phyloP scores from a whole-genome alignment of 2,888 invertebrate species.

The Yponomeuta sedellus region DNA sequence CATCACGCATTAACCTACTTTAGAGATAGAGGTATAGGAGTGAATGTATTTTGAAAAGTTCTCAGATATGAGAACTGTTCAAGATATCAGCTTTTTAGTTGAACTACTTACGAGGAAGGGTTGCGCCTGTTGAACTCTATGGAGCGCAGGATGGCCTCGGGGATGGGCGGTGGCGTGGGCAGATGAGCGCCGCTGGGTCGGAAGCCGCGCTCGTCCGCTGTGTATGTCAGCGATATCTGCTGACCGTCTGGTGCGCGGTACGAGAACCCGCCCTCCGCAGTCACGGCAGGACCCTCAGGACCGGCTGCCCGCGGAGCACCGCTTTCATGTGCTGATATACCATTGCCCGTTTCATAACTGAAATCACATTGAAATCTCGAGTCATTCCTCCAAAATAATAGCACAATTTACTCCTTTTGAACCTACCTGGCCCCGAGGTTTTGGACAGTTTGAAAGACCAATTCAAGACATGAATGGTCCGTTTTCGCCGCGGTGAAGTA shows the following conservation, averaged over 20 bases:
- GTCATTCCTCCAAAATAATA: too few species aligned
- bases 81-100: too few species aligned
- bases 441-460: too few species aligned
- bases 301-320: conserved; percentile 75
- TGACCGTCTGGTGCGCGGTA: conserved; percentile 82
- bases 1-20: too few species aligned
- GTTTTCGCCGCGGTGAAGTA: too few species aligned
- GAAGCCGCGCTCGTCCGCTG: conserved; percentile 84
- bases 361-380: conserved; percentile 24
- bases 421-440: too few species aligned
- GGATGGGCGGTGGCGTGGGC: conserved; percentile 76
- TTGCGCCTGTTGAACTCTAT: conserved; percentile 68
- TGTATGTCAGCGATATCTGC: conserved; percentile 79
- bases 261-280: conserved; percentile 80
- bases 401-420: too few species aligned
- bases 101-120: conserved; percentile 56
- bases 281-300: conserved; percentile 70
- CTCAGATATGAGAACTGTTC: too few species aligned
- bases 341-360: conserved; percentile 81
- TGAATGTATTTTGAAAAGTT: too few species aligned
- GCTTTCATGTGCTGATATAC: conserved; percentile 78
- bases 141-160: conserved; percentile 70
- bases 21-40: too few species aligned
- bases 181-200: conserved; percentile 79
- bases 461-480: too few species aligned